Conservation (phyloP, 1,140 invertebrate genomes). For the Colletes gigas region DNA sequence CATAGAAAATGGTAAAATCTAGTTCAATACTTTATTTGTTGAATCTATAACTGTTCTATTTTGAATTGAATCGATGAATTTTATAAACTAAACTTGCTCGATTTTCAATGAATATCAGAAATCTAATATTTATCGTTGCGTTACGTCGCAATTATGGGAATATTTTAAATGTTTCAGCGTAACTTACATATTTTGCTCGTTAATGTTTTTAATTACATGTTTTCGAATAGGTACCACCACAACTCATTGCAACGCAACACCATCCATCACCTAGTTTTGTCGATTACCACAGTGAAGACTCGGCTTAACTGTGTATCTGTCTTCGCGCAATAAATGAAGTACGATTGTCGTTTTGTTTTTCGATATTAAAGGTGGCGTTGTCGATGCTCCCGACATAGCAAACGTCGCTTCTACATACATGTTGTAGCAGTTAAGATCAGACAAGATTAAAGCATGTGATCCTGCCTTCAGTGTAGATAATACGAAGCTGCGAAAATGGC, state of each 20-base stretch:
- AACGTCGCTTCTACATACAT: conserved; percentile 46
- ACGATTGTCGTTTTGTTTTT: neutral
- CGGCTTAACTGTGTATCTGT: neutral
- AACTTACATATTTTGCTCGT: neutral
- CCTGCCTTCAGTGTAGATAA: conserved; percentile 73
- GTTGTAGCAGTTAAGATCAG: conserved; percentile 44
- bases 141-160: no score
- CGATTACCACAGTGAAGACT: neutral
- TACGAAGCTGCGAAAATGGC: conserved; percentile 83
- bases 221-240: neutral
- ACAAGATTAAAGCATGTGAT: conserved; percentile 62
- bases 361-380: conserved; percentile 42
- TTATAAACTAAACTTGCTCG: no score
- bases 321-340: neutral
- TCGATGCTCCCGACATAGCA: conserved; percentile 29
- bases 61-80: no score
- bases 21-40: no score
- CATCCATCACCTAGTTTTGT: neutral
- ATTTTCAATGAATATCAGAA: no score
- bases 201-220: neutral
- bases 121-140: no score
- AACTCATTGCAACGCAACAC: no score
- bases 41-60: no score
- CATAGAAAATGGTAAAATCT: no score
- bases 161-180: no score